These are phyloP conservation scores for Neodontobutis hainanensis DNA, from an alignment of 2,113 vertebrate species.

Conservation along the genomic window DNA sequence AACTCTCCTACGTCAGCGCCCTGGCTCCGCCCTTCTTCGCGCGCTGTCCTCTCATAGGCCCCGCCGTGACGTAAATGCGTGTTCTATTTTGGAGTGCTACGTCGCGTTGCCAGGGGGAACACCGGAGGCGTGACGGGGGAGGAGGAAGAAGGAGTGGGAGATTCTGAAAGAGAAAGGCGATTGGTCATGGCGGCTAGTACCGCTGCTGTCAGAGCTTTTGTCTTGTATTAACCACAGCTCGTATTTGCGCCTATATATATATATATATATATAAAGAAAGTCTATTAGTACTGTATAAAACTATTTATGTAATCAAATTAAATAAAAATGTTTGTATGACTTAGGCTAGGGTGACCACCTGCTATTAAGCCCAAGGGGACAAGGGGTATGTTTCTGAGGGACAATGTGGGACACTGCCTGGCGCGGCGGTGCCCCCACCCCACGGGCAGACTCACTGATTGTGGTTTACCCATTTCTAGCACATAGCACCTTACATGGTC, in stretches of 20 bases:
- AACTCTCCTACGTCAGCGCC: constrained; percentile 82
- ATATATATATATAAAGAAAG: constrained; percentile 44
- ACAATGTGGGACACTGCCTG: too few relatives aligned
- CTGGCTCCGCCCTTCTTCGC: constrained; percentile 68
- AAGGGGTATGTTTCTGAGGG: too few relatives aligned
- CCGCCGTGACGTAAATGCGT: constrained; percentile 83
- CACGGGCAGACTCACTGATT: too few relatives aligned
- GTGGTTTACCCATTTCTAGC: too few relatives aligned
- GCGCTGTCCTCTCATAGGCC: constrained; percentile 58
- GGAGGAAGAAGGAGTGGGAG: constrained; percentile 56
- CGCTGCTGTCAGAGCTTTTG: constrained; percentile 36
- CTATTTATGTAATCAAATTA: not conserved
- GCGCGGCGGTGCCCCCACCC: too few relatives aligned
- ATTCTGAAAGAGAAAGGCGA: constrained; percentile 41
- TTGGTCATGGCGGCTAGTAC: constrained; percentile 69
- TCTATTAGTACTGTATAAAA: not conserved
- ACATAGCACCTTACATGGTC: too few relatives aligned
- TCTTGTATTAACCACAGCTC: constrained; percentile 29
- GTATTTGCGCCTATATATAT: constrained; percentile 19
- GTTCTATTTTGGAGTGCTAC: constrained; percentile 94
- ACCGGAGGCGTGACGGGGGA: constrained; percentile 75
- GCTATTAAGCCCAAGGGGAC: too few relatives aligned
- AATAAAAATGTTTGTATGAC: not conserved
- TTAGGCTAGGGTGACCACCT: too few relatives aligned
- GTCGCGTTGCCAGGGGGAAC: constrained; percentile 89